These are phyloP conservation scores for Epinephelus malabaricus DNA, from an alignment of 2,797 vertebrate genomes.

Conservation along the genomic window DNA sequence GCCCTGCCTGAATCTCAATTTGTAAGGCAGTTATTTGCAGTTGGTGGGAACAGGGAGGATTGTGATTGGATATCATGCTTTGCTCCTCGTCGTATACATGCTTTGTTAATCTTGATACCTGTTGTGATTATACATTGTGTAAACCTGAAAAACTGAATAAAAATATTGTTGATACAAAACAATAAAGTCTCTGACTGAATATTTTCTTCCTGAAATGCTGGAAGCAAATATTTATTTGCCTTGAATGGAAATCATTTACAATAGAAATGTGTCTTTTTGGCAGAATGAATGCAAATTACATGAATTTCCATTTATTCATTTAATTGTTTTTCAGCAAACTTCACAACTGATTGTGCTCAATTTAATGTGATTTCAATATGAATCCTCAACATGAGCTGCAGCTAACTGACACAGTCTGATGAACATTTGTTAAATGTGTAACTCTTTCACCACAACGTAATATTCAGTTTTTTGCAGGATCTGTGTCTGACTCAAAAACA, in stretches of 20 bases:
- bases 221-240: not conserved
- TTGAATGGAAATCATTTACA: not conserved
- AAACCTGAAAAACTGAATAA: too few relatives aligned
- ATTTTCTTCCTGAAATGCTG: not conserved
- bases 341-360: not conserved
- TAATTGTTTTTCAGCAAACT: not conserved
- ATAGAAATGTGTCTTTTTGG: not conserved
- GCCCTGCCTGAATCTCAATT: too few relatives aligned
- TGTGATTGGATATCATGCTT: too few relatives aligned
- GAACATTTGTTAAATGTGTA: not conserved
- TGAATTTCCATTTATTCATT: not conserved
- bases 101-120: too few relatives aligned
- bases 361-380: slow-evolving; percentile 4
- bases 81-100: too few relatives aligned
- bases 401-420: not conserved
- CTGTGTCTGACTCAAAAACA: not conserved
- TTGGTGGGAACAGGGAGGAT: too few relatives aligned
- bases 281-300: not conserved
- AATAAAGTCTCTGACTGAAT: too few relatives aligned
- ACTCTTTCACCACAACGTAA: not conserved
- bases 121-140: too few relatives aligned
- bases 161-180: too few relatives aligned
- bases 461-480: not conserved
- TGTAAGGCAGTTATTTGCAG: too few relatives aligned
- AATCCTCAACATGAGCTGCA: not conserved